These are phyloP conservation scores for Electrophaes corylata DNA, from an alignment of 2,888 invertebrate genomes.

Conservation along the genomic window DNA sequence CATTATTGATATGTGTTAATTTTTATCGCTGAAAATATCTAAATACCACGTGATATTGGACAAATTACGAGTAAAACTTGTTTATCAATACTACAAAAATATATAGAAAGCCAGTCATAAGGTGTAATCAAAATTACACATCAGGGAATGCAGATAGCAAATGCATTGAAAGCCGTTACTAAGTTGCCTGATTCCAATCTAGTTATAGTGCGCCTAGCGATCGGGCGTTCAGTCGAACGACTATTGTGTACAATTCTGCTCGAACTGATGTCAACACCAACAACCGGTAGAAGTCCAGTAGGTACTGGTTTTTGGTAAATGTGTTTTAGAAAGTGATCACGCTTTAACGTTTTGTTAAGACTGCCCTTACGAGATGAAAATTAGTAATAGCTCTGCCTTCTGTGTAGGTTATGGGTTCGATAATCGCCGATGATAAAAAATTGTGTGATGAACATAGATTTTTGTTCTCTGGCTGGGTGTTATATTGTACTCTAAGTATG, in stretches of 20 bases:
- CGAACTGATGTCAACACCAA: neutral
- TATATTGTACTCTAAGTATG: too few relatives aligned
- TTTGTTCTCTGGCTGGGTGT: too few relatives aligned
- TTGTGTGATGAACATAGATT: too few relatives aligned
- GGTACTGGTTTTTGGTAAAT: too few relatives aligned
- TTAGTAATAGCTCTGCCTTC: too few relatives aligned
- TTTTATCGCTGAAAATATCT: neutral
- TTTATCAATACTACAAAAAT: too few relatives aligned
- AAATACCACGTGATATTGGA: neutral
- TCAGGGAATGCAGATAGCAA: conserved; percentile 22
- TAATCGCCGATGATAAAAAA: too few relatives aligned
- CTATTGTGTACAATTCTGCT: conserved; percentile 10
- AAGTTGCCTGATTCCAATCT: conserved; percentile 37
- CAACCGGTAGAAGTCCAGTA: neutral
- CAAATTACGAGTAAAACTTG: neutral
- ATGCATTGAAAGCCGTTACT: conserved; percentile 34
- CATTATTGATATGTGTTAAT: too few relatives aligned
- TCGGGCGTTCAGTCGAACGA: conserved; percentile 5
- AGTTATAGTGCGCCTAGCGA: conserved; percentile 26
- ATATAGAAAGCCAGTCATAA: neutral
- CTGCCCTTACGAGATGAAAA: too few relatives aligned
- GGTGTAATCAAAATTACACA: conserved; percentile 24
- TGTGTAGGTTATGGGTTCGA: too few relatives aligned
- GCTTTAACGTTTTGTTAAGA: too few relatives aligned
- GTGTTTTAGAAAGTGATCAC: too few relatives aligned